Base-by-base conservation (phyloP, 2,888 invertebrate genomes). In the Yponomeuta evonymella region DNA sequence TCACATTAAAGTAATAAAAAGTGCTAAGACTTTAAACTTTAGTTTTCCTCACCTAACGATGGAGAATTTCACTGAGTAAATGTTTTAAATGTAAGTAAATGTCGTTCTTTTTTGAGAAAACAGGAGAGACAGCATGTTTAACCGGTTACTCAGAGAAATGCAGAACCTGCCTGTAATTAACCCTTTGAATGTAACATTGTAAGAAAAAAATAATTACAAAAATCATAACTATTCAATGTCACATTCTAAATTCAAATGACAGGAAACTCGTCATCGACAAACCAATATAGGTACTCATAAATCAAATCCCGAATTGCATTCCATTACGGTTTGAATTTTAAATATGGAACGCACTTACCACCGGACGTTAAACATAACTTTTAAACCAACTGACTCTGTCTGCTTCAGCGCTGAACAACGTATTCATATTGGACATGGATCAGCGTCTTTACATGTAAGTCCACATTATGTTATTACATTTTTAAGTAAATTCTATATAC, bases 311-410 rank as follows among this genome's bases (percentile, higher is more conserved):
- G 76, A 58, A 70, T 67, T n/a, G 76, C 74, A 77, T 78, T 79
- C 80, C 76, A 79, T 79, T 77, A 74, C 74, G 67, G 74, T 76
- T 79, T 77, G 77, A 81, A 79, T 79, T 85, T 82, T 85, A 86
- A 84, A 86, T 85, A 83, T 81, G 82, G 81, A 87, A 84, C 70
- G 70, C 87, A 87, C 86, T 88, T 87, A 84, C 82, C 81, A 79
- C 79, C 83, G 85, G 84, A 84, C 86, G 83, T 83, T 81, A 84
- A 84, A 85, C 84, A 85, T 86, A 82, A 82, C 67, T 33, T n/a
- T 29, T 29, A 11, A 8, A 67, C 11, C 23, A 23, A 67, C 67
- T n/a, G 33, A 58, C 15, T 12, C 67, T 43, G n/a, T 4, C 15
- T 15, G 12, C 33, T 67, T 11, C 36, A 67, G 67, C 67, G 67